Conservation (phyloP, 2,113 vertebrate genomes). For the Labeo rohita region DNA sequence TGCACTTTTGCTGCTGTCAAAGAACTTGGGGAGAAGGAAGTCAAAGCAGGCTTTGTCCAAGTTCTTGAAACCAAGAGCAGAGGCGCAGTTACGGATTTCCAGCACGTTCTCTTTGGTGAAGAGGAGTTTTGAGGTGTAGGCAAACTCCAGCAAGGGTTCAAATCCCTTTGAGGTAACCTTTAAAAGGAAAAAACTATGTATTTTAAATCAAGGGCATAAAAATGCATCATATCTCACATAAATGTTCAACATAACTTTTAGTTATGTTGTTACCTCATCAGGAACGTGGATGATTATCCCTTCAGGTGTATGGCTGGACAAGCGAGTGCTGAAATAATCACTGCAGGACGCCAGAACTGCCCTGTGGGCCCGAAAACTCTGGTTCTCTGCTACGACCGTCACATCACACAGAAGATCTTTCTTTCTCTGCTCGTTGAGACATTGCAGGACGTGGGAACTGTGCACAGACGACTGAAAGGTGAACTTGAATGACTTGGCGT, state of each 20-base stretch:
- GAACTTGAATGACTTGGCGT: slow-evolving; percentile 72
- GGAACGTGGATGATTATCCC: slow-evolving; percentile 83
- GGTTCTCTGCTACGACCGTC: slow-evolving; percentile 86
- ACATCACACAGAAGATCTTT: slow-evolving; percentile 78
- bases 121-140: slow-evolving; percentile 91
- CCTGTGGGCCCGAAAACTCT: slow-evolving; percentile 87
- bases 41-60: slow-evolving; percentile 93
- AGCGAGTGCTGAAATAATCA: slow-evolving; percentile 84
- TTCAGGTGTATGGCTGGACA: slow-evolving; percentile 73
- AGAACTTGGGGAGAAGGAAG: slow-evolving; percentile 90
- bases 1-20: slow-evolving; percentile 71
- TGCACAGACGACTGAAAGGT: slow-evolving; percentile 78
- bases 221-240: not conserved
- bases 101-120: slow-evolving; percentile 88
- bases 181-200: not conserved
- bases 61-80: slow-evolving; percentile 85
- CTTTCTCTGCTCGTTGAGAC: slow-evolving; percentile 76
- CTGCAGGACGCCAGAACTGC: slow-evolving; percentile 91
- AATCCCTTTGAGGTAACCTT: slow-evolving; percentile 92
- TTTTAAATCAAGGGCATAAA: not conserved
- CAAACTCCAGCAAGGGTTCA: slow-evolving; percentile 90
- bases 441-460: slow-evolving; percentile 71
- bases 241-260: not conserved
- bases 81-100: slow-evolving; percentile 84
- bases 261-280: slow-evolving; percentile 80